Evolutionary conservation across 2,888 invertebrate genomes (phyloP).

Genomic region (Tryphoninae sp.): DNA sequence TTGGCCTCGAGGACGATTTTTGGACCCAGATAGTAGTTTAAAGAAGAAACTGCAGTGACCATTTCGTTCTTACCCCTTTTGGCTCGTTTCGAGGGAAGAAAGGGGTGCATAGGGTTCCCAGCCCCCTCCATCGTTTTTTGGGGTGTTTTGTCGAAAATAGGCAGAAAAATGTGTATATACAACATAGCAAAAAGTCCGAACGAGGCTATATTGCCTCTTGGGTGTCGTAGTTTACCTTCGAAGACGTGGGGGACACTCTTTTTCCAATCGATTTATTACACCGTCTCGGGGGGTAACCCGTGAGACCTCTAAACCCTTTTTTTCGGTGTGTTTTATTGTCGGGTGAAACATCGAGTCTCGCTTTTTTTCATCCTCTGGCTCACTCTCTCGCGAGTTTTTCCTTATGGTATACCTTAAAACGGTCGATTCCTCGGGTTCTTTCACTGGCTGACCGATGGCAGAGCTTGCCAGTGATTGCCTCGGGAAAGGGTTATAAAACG

Average conservation of each 20-base stretch:
- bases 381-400: not conserved
- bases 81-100: slow-evolving; percentile 42
- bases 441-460: slow-evolving; percentile 48
- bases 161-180: slow-evolving; percentile 26
- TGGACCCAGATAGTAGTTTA: slow-evolving; percentile 72
- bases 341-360: slow-evolving; percentile 67
- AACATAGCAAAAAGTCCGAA: slow-evolving; percentile 26
- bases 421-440: slow-evolving; percentile 59
- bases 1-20: slow-evolving; percentile 70
- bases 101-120: slow-evolving; percentile 41
- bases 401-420: slow-evolving; percentile 49
- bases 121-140: slow-evolving; percentile 42
- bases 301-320: slow-evolving; percentile 66
- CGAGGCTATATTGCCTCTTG: slow-evolving; percentile 44
- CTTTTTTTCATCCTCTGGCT: not conserved
- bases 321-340: slow-evolving; percentile 71
- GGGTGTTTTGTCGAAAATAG: slow-evolving; percentile 30
- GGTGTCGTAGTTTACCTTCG: slow-evolving; percentile 48
- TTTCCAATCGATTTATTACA: slow-evolving; percentile 68
- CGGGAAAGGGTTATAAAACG: slow-evolving; percentile 67
- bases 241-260: slow-evolving; percentile 36
- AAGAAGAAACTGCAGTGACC: slow-evolving; percentile 35
- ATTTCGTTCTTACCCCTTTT: slow-evolving; percentile 73
- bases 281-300: slow-evolving; percentile 60
- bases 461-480: slow-evolving; percentile 54